These are phyloP conservation scores for Bombylius major DNA, from an alignment of 2,888 invertebrate species.

Conservation along the genomic window DNA sequence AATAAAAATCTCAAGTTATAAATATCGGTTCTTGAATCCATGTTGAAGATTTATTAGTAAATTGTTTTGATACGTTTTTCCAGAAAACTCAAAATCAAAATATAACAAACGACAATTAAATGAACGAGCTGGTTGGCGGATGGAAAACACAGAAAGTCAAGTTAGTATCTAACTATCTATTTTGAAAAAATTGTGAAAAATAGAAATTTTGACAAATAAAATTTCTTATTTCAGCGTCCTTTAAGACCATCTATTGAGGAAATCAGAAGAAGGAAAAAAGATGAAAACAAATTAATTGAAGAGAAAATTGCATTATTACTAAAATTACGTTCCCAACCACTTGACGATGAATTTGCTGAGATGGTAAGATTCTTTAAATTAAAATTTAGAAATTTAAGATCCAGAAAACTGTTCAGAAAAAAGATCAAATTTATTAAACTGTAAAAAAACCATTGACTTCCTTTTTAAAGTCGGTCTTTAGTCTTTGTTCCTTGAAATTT, in stretches of 20 bases:
- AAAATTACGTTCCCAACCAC: slow-evolving; percentile 35
- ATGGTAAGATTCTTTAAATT: slow-evolving; percentile 31
- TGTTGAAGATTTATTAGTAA: too few relatives aligned
- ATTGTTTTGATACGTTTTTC: too few relatives aligned
- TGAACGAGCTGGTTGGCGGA: too few relatives aligned
- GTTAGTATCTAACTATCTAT: slow-evolving; percentile 16
- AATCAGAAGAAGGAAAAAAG: slow-evolving; percentile 4
- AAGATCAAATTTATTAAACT: not conserved
- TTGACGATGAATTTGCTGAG: slow-evolving; percentile 32
- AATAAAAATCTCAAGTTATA: not conserved
- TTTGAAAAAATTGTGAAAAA: not conserved
- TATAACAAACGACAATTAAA: too few relatives aligned
- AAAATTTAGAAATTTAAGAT: not conserved
- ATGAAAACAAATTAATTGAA: slow-evolving; percentile 29
- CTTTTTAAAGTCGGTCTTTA: too few relatives aligned
- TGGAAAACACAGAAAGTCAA: too few relatives aligned
- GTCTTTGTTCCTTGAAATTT: not conserved
- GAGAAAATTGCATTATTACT: slow-evolving; percentile 41
- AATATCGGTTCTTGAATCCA: too few relatives aligned
- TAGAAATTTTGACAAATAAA: too few relatives aligned
- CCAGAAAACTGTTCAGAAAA: too few relatives aligned
- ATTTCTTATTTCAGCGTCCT: too few relatives aligned
- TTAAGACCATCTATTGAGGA: not conserved
- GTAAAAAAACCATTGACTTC: too few relatives aligned
- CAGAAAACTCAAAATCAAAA: too few relatives aligned